phyloP scores from a whole-genome alignment of 2,113 vertebrate species.

The Megaceryle torquata region DNA sequence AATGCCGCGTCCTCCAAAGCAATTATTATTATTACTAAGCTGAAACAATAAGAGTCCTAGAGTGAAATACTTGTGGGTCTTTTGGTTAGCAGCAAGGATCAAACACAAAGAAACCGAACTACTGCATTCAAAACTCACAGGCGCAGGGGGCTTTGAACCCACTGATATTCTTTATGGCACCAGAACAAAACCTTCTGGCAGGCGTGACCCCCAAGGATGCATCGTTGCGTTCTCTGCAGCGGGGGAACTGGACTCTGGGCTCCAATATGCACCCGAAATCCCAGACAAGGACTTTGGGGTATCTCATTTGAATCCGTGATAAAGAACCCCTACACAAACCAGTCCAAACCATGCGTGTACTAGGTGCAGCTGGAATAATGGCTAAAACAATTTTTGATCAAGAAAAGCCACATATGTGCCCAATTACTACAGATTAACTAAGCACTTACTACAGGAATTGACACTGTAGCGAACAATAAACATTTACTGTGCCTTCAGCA shows the following conservation, averaged over 20 bases:
- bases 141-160: neutral
- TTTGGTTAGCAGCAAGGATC: neutral
- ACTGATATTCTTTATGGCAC: neutral
- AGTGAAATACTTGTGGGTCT: conserved; percentile 6
- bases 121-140: neutral
- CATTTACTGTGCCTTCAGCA: neutral
- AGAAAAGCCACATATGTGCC: neutral
- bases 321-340: neutral
- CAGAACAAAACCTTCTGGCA: conserved; percentile 15
- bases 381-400: neutral
- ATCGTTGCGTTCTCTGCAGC: neutral
- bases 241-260: rapidly evolving
- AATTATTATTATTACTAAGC: conserved; percentile 14
- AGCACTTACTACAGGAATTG: neutral
- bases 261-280: neutral
- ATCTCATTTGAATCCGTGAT: neutral
- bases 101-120: neutral
- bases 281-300: neutral
- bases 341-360: neutral
- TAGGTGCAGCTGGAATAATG: neutral
- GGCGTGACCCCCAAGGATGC: rapidly evolving
- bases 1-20: neutral
- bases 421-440: neutral
- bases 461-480: neutral
- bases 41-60: conserved; percentile 9